phyloP scores from a whole-genome alignment of 2,888 invertebrate species.

The Dicyrtoma fusca region DNA sequence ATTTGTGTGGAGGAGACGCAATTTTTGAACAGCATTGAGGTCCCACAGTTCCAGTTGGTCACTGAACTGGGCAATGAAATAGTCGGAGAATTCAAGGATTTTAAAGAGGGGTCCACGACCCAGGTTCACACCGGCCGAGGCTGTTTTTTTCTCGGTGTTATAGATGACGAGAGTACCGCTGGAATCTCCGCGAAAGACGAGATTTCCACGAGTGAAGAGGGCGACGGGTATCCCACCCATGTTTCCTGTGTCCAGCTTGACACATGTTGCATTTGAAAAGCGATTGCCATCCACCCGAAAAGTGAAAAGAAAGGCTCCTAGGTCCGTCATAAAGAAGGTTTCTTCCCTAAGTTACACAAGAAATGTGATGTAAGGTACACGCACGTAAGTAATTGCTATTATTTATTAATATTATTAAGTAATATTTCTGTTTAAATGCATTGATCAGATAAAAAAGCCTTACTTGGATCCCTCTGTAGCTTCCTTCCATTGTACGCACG shows the following conservation, averaged over 20 bases:
- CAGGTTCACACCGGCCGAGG: conserved; percentile 51
- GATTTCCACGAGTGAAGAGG: conserved; percentile 44
- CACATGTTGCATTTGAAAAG: conserved; percentile 54
- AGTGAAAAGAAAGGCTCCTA: conserved; percentile 53
- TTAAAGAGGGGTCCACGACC: conserved; percentile 51
- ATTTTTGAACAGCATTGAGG: conserved; percentile 46
- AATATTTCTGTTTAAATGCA: too few relatives aligned
- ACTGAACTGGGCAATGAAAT: conserved; percentile 50
- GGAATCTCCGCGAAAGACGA: conserved; percentile 53
- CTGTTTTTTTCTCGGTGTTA: conserved; percentile 55
- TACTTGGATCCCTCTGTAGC: conserved; percentile 47
- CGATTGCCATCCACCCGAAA: conserved; percentile 53
- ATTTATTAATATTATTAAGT: too few relatives aligned
- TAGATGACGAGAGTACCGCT: conserved; percentile 52
- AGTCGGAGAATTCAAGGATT: conserved; percentile 43
- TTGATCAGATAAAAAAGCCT: neutral
- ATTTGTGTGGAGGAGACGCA: conserved; percentile 44
- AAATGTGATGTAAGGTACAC: neutral
- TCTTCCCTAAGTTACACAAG: conserved; percentile 40
- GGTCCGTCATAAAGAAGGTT: conserved; percentile 53
- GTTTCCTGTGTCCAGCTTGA: conserved; percentile 52
- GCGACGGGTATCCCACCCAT: conserved; percentile 52
- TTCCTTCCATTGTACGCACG: conserved; percentile 53
- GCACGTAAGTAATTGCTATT: too few relatives aligned
- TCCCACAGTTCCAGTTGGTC: conserved; percentile 53